Evolutionary conservation across 1,140 invertebrate species (phyloP), one percentile per base, ranked within the genome.

Genomic region (Drosophila ercepeae): DNA sequence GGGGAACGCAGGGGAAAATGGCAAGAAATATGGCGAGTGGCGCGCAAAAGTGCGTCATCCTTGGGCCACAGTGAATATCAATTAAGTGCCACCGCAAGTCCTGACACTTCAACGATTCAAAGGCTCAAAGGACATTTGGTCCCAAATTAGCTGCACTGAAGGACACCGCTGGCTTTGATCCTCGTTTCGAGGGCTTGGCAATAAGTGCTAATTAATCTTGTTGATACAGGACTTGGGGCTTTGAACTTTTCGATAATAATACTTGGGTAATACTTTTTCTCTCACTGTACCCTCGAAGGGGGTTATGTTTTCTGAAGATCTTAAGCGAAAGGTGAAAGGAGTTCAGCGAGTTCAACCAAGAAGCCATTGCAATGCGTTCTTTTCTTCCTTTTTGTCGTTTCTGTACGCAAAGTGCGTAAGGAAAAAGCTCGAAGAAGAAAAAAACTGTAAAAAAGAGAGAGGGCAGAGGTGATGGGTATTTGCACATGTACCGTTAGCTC

Each of bases 291-390:
- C 21, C 23, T 27, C 21, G 9, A 11, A 11, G n/a, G 32, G 42
- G 18, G 18, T 13, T 34, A 14, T 36, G 16, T 3, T 55, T 9
- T 48, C 34, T 53, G 27, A 45, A 14, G 49, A 45, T 51, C 36
- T 23, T 5, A 29, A 19, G 9, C 9, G 7, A 44, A 19, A 49
- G 42, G 49, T 45, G 14, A 53, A 53, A 63, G 36, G 34, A 49
- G 55, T 61, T 34, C 39, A 19, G 46, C 21, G 46, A 50, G 53
- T 59, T 61, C 41, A 49, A 21, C 32, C 29, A 59, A 58, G 74
- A 75, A 83, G 75, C 78, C 74, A 71, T 70, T 83, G 78, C 70
- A 83, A 49, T 83, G 74, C 42, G 41, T 52, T 63, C 32, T 21
- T 51, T 54, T 42, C 54, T 67, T 72, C 14, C 63, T 75, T 48